phyloP scores from a whole-genome alignment of 2,888 invertebrate species.

The Galeruca laticollis region DNA sequence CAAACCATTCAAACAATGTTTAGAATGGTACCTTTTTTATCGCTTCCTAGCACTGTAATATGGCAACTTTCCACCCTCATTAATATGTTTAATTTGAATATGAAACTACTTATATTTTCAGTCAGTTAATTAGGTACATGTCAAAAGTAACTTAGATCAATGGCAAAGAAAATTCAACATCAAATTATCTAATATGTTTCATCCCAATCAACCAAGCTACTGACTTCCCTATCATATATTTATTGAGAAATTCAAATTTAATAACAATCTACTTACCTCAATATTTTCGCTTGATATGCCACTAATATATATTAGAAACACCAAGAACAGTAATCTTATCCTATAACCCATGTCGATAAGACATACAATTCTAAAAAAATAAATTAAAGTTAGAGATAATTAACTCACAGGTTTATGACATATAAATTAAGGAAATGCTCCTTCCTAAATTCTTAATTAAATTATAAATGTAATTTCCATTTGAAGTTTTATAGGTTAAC shows the following conservation, averaged over 20 bases:
- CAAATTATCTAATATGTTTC: too few relatives aligned
- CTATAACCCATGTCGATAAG: slow-evolving; percentile 38
- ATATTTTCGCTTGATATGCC: slow-evolving; percentile 31
- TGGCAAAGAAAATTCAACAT: too few relatives aligned
- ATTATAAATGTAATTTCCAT: slow-evolving; percentile 9
- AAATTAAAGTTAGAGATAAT: slow-evolving; percentile 1
- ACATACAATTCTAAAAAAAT: slow-evolving; percentile 38
- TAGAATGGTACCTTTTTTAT: too few relatives aligned
- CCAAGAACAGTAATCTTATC: slow-evolving; percentile 30
- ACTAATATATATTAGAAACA: slow-evolving; percentile 33
- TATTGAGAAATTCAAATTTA: background rate
- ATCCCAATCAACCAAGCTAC: too few relatives aligned
- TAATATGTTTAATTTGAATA: too few relatives aligned
- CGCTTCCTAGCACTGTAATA: too few relatives aligned
- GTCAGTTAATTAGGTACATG: too few relatives aligned
- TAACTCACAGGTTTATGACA: background rate
- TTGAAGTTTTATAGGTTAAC: slow-evolving; percentile 13
- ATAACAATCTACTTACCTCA: slow-evolving; percentile 36
- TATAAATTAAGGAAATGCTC: slow-evolving; percentile 3
- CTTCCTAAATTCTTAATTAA: slow-evolving; percentile 17
- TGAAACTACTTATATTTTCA: too few relatives aligned
- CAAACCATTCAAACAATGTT: too few relatives aligned
- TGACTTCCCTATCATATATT: too few relatives aligned
- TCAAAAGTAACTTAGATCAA: too few relatives aligned
- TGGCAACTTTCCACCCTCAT: too few relatives aligned